phyloP scores from a whole-genome alignment of 30 jellyfish, hydroid and myxozoan genomes.

The Aurelia aurita complex sp. Pacific region DNA sequence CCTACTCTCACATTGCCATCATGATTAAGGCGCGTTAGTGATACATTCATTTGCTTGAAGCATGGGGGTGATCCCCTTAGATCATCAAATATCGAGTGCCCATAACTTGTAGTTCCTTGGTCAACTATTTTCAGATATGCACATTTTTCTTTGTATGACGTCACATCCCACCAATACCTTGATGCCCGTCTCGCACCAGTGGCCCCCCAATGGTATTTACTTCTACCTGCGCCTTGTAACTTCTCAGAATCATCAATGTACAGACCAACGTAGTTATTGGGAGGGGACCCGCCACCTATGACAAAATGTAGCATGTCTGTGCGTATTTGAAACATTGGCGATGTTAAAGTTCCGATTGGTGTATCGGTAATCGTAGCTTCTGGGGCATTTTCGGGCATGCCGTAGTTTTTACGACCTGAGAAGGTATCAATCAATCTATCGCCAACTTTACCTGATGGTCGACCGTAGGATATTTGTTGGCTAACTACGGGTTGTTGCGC shows the following conservation, averaged over 20 bases:
- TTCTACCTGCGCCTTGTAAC: constrained; percentile 20
- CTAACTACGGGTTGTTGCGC: constrained; percentile 40
- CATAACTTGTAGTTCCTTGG: not conserved
- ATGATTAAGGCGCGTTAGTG: constrained; percentile 2
- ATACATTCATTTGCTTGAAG: constrained; percentile 27
- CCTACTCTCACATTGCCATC: constrained; percentile 10
- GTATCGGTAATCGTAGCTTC: constrained; percentile 14
- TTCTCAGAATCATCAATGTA: constrained; percentile 23
- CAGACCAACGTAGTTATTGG: constrained; percentile 25
- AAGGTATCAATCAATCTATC: constrained; percentile 43
- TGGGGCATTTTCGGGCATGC: constrained; percentile 9
- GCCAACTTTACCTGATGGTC: constrained; percentile 43
- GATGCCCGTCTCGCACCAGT: constrained; percentile 11
- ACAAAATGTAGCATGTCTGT: constrained; percentile 32
- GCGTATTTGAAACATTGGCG: constrained; percentile 57
- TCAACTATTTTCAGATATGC: constrained; percentile 32
- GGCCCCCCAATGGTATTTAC: not conserved
- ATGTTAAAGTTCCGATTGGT: constrained; percentile 47
- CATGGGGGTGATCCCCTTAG: constrained; percentile 62
- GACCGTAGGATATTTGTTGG: not conserved
- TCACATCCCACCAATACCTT: constrained; percentile 61
- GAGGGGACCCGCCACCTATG: constrained; percentile 57
- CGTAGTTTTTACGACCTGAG: constrained; percentile 22
- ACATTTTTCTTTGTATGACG: constrained; percentile 24
- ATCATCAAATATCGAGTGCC: constrained; percentile 50